phyloP scores from a whole-genome alignment of 1,140 invertebrate species.

The Dendrolimus punctatus region DNA sequence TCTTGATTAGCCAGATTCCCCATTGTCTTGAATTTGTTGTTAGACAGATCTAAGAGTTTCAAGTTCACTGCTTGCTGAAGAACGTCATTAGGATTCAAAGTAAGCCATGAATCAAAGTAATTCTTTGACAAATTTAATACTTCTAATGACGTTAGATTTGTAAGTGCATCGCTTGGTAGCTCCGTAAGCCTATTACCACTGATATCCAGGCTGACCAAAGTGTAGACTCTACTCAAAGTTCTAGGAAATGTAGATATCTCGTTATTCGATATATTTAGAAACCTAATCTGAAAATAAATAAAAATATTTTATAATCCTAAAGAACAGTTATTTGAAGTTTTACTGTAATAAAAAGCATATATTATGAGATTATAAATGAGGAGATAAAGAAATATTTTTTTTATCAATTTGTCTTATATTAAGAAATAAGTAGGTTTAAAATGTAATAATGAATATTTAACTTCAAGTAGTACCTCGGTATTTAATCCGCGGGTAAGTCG shows the following conservation, averaged over 20 bases:
- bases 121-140: constrained; percentile 72
- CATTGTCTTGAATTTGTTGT: constrained; percentile 63
- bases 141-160: constrained; percentile 67
- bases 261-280: constrained; percentile 76
- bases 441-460: no score
- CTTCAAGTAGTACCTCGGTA: constrained; percentile 29
- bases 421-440: no score
- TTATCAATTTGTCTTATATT: no score
- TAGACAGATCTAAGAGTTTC: constrained; percentile 64
- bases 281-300: constrained; percentile 57
- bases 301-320: constrained; percentile 8
- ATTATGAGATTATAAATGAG: no score
- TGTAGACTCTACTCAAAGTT: constrained; percentile 46
- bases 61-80: constrained; percentile 58
- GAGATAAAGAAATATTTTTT: no score
- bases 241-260: constrained; percentile 70
- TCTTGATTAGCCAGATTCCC: constrained; percentile 66
- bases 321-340: no score
- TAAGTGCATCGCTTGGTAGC: constrained; percentile 55
- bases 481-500: constrained; percentile 35
- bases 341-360: no score
- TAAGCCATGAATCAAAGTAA: constrained; percentile 68
- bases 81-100: constrained; percentile 65
- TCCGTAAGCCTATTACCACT: constrained; percentile 69
- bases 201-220: constrained; percentile 71